Conservation (phyloP, 2,888 invertebrate species). For the Pheosia tremula region DNA sequence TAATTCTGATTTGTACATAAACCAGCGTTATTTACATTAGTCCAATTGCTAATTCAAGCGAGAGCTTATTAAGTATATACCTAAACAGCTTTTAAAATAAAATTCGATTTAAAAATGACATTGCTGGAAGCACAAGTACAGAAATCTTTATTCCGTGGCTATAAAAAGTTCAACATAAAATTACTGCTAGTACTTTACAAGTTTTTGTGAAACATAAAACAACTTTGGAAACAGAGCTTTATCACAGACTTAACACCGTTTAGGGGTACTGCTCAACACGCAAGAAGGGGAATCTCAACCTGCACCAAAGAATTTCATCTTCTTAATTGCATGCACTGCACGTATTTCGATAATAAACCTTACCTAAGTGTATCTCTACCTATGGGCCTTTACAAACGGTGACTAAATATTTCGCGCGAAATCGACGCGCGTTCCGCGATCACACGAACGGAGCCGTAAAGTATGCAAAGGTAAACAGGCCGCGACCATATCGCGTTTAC, state of each 20-base stretch:
- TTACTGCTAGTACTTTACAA: neutral
- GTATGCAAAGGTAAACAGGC: no score
- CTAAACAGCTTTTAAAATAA: no score
- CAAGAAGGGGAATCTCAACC: slow-evolving; percentile 1
- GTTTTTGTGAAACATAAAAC: slow-evolving; percentile 1
- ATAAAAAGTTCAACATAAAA: neutral
- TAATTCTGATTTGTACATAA: no score
- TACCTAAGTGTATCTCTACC: neutral
- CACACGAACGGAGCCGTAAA: no score
- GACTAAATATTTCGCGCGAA: no score
- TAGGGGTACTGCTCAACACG: neutral
- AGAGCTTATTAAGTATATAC: no score
- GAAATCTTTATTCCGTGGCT: neutral
- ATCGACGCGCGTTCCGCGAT: no score
- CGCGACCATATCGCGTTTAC: no score
- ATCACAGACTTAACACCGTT: neutral
- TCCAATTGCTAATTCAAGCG: no score
- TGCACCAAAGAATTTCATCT: neutral
- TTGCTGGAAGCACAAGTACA: neutral
- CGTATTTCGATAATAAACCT: neutral
- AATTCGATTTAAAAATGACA: neutral
- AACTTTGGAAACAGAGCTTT: slow-evolving; percentile 1
- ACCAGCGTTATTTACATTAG: no score
- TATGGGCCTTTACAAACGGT: no score
- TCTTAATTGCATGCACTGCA: neutral